Evolutionary conservation across 1,140 invertebrate species (phyloP), one percentile per base, ranked within the genome.

Genomic region (Chrysomallon squamiferum): DNA sequence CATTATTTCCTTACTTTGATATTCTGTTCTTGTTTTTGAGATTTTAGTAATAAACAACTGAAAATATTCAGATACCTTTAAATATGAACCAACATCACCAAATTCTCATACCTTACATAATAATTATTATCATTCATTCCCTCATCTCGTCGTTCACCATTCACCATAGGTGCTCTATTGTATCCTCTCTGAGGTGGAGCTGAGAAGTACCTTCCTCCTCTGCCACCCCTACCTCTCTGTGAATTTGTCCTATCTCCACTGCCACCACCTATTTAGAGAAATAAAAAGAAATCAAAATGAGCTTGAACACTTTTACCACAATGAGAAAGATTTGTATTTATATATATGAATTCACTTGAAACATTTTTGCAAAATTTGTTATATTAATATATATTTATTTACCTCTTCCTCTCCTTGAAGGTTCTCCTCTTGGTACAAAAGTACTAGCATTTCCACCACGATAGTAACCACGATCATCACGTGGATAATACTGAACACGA

Each of bases 391-490:
- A 38, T 38, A 38, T 38, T 38, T 38, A 30, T 59, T 63, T 65
- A 77, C 80, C 80, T 78, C 80, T 73, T 2, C 80, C 80, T 65
- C 80, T 69, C 54, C 77, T 70, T 3, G 93, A 94, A 0, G 93
- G 93, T 80, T 94, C 93, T 3, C 93, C 93, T 18, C 92, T 88
- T 0, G 92, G 93, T 13, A 92, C 90, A 85, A 93, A 80, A 11
- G 62, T 63, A 41, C 63, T 54, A 49, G 62, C 58, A 15, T 50
- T 35, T 25, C 54, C 56, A 59, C 56, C 61, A 29, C 43, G 58
- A n/a, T 58, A 33, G n/a, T 15, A 18, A n/a, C 61, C 66, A 35
- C n/a, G 33, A 13, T 58, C 56, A 58, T n/a, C 56, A 59, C 35
- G 35, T 20, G n/a, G 18, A 2, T 29, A 15, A 59, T 38, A 38